Evolutionary conservation across 1,140 invertebrate species (phyloP).

Genomic region (Nixonia krombeini): DNA sequence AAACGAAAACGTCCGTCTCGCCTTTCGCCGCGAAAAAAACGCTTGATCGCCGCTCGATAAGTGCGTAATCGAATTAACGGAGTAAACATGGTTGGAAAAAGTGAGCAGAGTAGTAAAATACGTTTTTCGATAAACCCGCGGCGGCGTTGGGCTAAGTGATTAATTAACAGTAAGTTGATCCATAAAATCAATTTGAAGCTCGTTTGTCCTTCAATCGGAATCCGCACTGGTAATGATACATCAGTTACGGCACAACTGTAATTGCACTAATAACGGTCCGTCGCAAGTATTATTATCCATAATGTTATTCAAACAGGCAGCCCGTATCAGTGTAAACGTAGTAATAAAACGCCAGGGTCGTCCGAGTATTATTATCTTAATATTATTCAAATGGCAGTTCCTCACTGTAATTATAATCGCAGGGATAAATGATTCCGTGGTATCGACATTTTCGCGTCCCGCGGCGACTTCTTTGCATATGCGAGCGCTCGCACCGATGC

Average conservation of each 20-base stretch:
- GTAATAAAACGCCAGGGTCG: constrained; percentile 3
- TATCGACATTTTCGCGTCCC: background rate
- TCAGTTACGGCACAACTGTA: constrained; percentile 14
- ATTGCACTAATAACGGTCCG: constrained; percentile 17
- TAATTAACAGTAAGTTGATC: constrained; percentile 21
- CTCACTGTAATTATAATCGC: background rate
- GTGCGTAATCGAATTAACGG: too few relatives aligned
- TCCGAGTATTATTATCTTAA: constrained; percentile 23
- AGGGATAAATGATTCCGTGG: background rate
- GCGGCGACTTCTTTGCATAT: background rate
- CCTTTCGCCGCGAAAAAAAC: too few relatives aligned
- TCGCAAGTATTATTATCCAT: constrained; percentile 31
- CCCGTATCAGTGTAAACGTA: constrained; percentile 4
- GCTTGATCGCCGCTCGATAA: too few relatives aligned
- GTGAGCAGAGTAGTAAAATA: too few relatives aligned
- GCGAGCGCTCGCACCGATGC: background rate
- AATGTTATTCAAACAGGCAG: constrained; percentile 39
- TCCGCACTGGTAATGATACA: constrained; percentile 7
- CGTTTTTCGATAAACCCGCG: too few relatives aligned
- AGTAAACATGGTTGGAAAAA: too few relatives aligned
- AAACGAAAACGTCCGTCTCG: background rate
- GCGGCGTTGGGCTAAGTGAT: background rate
- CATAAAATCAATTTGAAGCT: constrained; percentile 13
- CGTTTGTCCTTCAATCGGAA: constrained; percentile 6
- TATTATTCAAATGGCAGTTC: constrained; percentile 15